Base-by-base conservation (phyloP, 2,888 invertebrate genomes). In the Siphonodentalium dalli region DNA sequence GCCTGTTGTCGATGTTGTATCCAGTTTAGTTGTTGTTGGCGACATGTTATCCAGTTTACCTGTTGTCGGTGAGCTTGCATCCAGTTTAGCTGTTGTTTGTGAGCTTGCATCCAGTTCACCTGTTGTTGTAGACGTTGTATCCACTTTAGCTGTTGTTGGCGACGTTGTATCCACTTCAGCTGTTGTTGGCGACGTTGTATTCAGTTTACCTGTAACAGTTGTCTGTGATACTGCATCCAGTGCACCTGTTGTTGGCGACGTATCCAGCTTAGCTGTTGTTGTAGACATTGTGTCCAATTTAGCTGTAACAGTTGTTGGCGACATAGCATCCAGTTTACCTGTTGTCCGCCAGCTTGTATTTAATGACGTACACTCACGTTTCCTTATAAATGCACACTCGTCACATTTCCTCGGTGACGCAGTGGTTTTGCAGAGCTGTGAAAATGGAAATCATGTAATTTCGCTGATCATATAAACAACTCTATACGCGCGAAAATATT, bases 1-100 rank as follows among this genome's bases (percentile, higher is more conserved):
- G 26, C 24, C 31, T 24, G 37, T 31, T 24, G 27, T 11, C 11
- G 39, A 5, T 29, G 34, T 37, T 20, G 26, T n/a, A 11, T 45
- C 18, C 18, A 15, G 34, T 6, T n/a, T 6, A n/a, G n/a, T n/a
- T n/a, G n/a, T n/a, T n/a, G 34, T 27, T 15, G n/a, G n/a, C n/a
- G n/a, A n/a, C n/a, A n/a, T n/a, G n/a, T n/a, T 38, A 8, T 1
- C 41, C 24, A 24, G 34, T 31, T 11, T 34, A 39, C 55, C 35
- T 52, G 59, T 59, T 44, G 8, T 24, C 15, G 26, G 33, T 20
- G 39, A 21, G 13, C 24, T 48, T 24, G 33, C 28, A 9, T 18
- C 23, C 13, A 8, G 23, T 47, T 37, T 38, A 28, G 47, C 29
- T 5, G 18, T 23, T 6, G 39, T 33, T 6, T 15, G 33, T 7